Base-by-base conservation (phyloP, 1,140 invertebrate genomes). In the Stegodyphus mimosarum region DNA sequence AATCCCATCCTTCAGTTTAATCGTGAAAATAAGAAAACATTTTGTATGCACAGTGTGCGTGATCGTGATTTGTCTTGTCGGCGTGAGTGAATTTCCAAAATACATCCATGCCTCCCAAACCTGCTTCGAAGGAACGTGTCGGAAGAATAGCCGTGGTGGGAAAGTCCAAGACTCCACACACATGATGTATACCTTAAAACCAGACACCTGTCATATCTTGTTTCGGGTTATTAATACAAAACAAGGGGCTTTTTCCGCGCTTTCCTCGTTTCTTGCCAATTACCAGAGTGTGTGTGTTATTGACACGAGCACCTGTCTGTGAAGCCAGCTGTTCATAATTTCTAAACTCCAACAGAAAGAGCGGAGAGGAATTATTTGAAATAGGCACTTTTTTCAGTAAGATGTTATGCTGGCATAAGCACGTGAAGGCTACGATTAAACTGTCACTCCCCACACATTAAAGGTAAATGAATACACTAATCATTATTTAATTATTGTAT, bases 151-250 rank as follows among this genome's bases (percentile, higher is more conserved):
- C 55, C 9, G 55, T 11, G 5, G 9, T 11, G 15, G 55, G 55
- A 15, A 60, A 15, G 15, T 60, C 15, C 55, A 60, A 11, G 55
- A 60, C 55, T 60, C 55, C 15, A 60, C 33, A 33, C 33, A 33
- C 1, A 33, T 33, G 33, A 33, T 33, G 33, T 33, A 33, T 33
- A 33, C 33, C 33, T 33, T 33, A 60, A 60, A 49, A 78, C 63
- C 11, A 78, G 64, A 78, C 50, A 70, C 76, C 76, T 78, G 76
- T 78, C 76, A 78, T 78, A 78, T 78, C 76, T 18, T 18, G n/a
- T 78, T 78, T 78, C 76, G 6, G 33, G 66, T 69, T 78, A 52
- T 69, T 78, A 69, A 78, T 78, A n/a, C 66, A 7, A 33, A 33
- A 33, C 33, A 33, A 33, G 33, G 33, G 33, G 33, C 33, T 33